These are phyloP conservation scores for Halcyon leucocephala DNA, from an alignment of 2,797 vertebrate genomes.

Conservation along the genomic window DNA sequence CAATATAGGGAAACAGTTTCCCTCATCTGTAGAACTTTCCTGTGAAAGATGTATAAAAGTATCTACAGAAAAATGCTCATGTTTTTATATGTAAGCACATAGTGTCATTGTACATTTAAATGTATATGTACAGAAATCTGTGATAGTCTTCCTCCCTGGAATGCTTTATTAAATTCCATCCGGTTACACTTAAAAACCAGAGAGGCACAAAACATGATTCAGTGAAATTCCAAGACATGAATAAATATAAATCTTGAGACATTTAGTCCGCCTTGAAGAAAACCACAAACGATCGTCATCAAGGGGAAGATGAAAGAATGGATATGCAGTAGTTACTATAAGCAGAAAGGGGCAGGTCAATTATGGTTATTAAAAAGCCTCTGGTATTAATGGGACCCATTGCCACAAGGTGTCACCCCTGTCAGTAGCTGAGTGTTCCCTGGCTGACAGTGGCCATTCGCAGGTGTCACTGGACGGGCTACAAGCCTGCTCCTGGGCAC, in stretches of 20 bases:
- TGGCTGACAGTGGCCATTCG: background rate
- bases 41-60: background rate
- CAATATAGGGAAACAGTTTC: background rate
- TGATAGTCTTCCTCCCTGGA: background rate
- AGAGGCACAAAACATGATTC: background rate
- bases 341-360: background rate
- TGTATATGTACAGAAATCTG: background rate
- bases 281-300: background rate
- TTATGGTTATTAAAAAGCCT: accelerated
- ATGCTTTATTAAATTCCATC: background rate
- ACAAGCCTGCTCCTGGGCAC: background rate
- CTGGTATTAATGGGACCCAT: background rate
- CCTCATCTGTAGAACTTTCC: background rate
- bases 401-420: conserved; percentile 58
- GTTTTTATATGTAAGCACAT: background rate
- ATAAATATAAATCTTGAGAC: background rate
- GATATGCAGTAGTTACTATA: background rate
- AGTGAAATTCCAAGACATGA: background rate
- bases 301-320: background rate
- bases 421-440: background rate
- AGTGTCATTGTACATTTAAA: background rate
- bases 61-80: background rate
- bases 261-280: background rate
- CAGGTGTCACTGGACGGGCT: background rate
- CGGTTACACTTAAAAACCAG: background rate